phyloP scores from a whole-genome alignment of 2,797 vertebrate genomes.

The Sandelia bainsii region DNA sequence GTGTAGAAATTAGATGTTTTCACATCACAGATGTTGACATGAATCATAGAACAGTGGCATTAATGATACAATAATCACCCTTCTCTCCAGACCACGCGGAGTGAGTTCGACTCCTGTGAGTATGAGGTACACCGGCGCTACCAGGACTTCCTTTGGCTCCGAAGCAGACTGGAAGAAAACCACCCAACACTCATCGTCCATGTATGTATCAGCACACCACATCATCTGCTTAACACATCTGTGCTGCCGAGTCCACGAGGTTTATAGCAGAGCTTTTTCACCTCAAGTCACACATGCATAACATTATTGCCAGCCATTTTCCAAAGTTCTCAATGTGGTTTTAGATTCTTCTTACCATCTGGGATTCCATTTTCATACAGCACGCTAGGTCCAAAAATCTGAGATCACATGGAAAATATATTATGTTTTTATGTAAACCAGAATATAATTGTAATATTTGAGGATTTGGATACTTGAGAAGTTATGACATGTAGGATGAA shows the following conservation, averaged over 20 bases:
- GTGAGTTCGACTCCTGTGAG: constrained; percentile 95
- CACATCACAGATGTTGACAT: not conserved
- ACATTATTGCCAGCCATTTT: constrained; percentile 7
- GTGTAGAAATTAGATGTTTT: not conserved
- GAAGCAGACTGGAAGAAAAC: constrained; percentile 91
- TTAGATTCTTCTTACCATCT: not conserved
- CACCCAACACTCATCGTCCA: constrained; percentile 94
- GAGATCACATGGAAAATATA: too few species aligned
- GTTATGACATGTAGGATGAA: too few species aligned
- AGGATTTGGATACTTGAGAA: too few species aligned
- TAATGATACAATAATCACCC: not conserved
- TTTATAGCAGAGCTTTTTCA: not conserved
- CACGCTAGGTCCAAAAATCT: too few species aligned
- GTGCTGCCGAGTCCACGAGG: not conserved
- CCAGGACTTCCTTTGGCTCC: constrained; percentile 97
- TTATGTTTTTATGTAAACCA: too few species aligned
- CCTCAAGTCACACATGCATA: not conserved
- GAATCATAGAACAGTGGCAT: not conserved
- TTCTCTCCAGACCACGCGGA: constrained; percentile 89
- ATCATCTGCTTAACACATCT: constrained; percentile 3
- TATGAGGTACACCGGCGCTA: constrained; percentile 95
- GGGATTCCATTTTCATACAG: not conserved
- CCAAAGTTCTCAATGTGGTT: constrained; percentile 1
- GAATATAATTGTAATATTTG: too few species aligned
- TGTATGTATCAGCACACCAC: constrained; percentile 80